These are phyloP conservation scores for Acrossocheilus wenchowensis DNA, from an alignment of 2,797 vertebrate genomes.

Conservation along the genomic window DNA sequence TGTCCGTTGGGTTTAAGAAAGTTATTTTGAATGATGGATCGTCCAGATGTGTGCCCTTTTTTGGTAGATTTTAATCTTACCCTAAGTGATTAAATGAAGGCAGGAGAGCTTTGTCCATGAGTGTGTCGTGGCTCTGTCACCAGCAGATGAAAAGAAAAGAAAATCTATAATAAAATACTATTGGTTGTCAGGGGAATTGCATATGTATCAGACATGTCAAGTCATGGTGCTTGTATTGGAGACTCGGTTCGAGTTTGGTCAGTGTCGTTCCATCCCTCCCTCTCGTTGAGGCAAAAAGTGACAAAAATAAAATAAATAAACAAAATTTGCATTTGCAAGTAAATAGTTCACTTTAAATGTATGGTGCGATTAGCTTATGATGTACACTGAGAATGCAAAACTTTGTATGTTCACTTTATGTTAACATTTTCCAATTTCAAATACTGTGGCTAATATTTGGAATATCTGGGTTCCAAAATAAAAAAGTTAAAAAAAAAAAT, in stretches of 20 bases:
- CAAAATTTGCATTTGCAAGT: background rate
- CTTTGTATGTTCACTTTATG: background rate
- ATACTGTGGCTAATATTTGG: background rate
- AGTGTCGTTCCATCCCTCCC: background rate
- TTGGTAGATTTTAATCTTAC: slow-evolving; percentile 42
- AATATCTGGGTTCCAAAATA: background rate
- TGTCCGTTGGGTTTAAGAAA: slow-evolving; percentile 52
- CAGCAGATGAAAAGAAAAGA: background rate
- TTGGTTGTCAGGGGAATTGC: background rate
- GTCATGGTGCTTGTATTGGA: background rate
- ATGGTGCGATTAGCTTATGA: background rate
- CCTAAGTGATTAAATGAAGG: slow-evolving; percentile 32
- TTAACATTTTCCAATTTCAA: background rate
- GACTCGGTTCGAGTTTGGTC: background rate
- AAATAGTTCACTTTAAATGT: background rate
- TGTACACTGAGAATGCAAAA: background rate
- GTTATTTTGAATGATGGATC: slow-evolving; percentile 51
- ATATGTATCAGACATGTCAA: background rate
- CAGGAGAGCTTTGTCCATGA: background rate
- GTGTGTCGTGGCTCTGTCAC: background rate
- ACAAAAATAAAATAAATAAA: background rate
- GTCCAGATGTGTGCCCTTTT: slow-evolving; percentile 42
- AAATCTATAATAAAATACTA: background rate
- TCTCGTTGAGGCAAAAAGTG: background rate
- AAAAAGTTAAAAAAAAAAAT: background rate